Conservation (phyloP, 2,113 vertebrate species). For the Upupa epops region DNA sequence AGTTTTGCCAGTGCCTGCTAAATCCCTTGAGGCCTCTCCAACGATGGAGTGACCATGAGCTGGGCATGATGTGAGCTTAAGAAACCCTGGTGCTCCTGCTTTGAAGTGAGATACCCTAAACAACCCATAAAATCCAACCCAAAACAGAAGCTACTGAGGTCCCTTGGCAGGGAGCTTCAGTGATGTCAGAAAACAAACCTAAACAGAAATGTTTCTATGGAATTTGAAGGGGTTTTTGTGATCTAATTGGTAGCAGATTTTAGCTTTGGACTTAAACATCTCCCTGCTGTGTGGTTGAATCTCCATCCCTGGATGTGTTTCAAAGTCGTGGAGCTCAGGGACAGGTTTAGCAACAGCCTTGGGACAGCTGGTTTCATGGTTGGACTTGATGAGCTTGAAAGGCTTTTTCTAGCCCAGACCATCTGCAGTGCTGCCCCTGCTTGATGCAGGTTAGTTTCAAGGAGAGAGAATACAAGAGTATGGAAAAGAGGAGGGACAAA, state of each 20-base stretch:
- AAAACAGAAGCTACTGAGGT: neutral
- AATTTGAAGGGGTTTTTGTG: neutral
- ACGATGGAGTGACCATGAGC: fast-evolving
- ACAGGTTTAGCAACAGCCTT: too few species aligned
- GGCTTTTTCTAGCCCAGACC: too few species aligned
- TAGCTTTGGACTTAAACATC: neutral
- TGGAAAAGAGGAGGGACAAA: neutral
- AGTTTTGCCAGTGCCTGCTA: neutral
- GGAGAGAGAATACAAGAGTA: neutral
- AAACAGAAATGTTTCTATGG: constrained; percentile 57
- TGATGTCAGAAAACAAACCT: constrained; percentile 33
- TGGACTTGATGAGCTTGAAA: too few species aligned
- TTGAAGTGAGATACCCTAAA: neutral
- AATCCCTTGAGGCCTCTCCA: neutral
- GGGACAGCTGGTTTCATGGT: too few species aligned
- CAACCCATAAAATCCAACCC: neutral
- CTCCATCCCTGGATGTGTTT: too few species aligned
- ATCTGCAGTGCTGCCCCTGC: neutral
- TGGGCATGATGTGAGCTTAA: neutral
- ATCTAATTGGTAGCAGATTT: constrained; percentile 3
- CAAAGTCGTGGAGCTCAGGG: too few species aligned
- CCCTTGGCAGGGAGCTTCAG: neutral
- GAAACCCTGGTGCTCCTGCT: neutral
- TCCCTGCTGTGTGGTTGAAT: neutral
- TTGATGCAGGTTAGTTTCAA: neutral